Conservation (phyloP, 2,888 invertebrate species). For the Andrena praecox region DNA sequence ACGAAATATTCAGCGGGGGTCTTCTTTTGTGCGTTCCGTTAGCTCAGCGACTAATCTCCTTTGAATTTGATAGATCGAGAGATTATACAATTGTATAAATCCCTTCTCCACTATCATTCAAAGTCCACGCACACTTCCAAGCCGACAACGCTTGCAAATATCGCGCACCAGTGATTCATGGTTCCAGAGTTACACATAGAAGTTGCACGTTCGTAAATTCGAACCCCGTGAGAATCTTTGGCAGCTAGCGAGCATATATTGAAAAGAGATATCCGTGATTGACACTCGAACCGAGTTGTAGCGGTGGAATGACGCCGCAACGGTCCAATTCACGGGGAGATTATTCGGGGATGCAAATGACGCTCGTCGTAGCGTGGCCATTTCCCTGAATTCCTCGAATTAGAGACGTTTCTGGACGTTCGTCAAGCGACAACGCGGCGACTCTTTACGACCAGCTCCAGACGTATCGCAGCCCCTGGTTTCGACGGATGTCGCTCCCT, state of each 20-base stretch:
- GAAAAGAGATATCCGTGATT: background rate
- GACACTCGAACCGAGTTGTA: background rate
- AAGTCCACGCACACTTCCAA: too few relatives aligned
- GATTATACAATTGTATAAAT: background rate
- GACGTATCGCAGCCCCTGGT: constrained; percentile 17
- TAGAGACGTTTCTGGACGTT: background rate
- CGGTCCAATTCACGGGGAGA: constrained; percentile 5
- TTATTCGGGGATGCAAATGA: constrained; percentile 1
- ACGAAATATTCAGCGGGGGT: too few relatives aligned
- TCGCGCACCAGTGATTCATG: background rate
- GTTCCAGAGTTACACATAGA: background rate
- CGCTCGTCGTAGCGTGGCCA: background rate
- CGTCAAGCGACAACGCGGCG: constrained; percentile 27
- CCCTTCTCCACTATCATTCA: too few relatives aligned
- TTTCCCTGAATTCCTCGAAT: constrained; percentile 12
- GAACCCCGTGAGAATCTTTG: background rate
- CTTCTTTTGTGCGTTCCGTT: too few relatives aligned
- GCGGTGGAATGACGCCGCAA: background rate
- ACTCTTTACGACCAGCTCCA: constrained; percentile 52
- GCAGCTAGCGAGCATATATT: background rate
- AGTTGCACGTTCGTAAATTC: background rate
- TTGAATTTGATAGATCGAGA: background rate
- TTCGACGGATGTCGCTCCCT: constrained; percentile 52
- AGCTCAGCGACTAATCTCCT: background rate
- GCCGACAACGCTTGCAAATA: background rate